phyloP scores from a whole-genome alignment of 2,797 vertebrate genomes.

The Spea hammondii region DNA sequence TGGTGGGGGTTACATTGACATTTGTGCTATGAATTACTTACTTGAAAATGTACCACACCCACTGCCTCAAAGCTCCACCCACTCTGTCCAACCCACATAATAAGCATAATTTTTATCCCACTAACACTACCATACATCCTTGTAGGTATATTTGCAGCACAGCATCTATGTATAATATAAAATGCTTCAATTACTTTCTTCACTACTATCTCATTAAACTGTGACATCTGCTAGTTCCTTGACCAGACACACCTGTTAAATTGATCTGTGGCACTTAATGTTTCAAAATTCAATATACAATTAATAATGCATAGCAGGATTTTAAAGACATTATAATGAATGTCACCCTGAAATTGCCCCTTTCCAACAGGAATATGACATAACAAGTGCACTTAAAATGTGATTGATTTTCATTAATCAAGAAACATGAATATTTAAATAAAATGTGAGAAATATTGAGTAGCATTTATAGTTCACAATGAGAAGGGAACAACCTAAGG shows the following conservation, averaged over 20 bases:
- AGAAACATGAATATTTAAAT: not conserved
- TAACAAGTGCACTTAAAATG: too few relatives aligned
- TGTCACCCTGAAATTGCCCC: constrained; percentile 1
- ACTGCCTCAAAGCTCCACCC: too few relatives aligned
- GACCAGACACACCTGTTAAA: constrained; percentile 1
- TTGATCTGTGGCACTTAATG: constrained; percentile 2
- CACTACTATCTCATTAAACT: not conserved
- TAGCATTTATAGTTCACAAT: too few relatives aligned
- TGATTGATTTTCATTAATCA: too few relatives aligned
- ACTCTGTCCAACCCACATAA: too few relatives aligned
- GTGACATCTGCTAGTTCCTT: not conserved
- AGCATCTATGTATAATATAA: not conserved
- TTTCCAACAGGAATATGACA: not conserved
- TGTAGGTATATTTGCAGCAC: too few relatives aligned
- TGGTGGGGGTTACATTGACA: too few relatives aligned
- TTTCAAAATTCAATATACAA: not conserved
- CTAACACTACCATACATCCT: too few relatives aligned
- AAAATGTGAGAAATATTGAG: not conserved
- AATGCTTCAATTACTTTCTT: not conserved
- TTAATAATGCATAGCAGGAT: not conserved
- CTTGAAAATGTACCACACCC: too few relatives aligned
- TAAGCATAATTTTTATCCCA: too few relatives aligned
- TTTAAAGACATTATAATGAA: not conserved
- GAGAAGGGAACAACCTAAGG: too few relatives aligned
- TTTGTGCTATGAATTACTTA: too few relatives aligned